A percentile compares a stretch with the other conserved stretches of the same genome.
phyloP scores from a whole-genome alignment of 1,140 invertebrate species.

The Aphelinus certus region DNA sequence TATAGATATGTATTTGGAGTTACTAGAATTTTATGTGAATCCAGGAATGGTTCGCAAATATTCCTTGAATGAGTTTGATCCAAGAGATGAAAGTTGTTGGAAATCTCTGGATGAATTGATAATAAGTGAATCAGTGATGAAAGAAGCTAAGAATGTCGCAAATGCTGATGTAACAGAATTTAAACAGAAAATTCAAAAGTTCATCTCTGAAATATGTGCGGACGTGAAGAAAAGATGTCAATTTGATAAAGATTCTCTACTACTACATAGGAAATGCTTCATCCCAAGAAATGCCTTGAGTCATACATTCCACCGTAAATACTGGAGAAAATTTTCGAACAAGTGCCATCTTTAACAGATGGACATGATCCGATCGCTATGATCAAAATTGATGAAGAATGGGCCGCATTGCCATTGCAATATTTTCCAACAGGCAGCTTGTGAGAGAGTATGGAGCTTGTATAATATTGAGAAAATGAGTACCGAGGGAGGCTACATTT shows the following conservation, averaged over 20 bases:
- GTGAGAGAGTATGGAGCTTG: constrained; percentile 21
- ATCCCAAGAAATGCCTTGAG: constrained; percentile 9
- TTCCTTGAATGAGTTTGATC: not conserved
- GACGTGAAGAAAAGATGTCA: constrained; percentile 21
- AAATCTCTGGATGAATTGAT: not conserved
- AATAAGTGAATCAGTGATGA: not conserved
- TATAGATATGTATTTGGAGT: constrained; percentile 13
- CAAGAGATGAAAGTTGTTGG: not conserved
- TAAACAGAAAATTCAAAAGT: constrained; percentile 46
- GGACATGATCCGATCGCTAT: not conserved
- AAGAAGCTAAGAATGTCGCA: not conserved
- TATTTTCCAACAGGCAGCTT: not conserved
- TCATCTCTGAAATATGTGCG: not conserved
- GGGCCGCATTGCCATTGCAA: constrained; percentile 7
- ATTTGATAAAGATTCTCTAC: constrained; percentile 1
- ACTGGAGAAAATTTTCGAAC: not conserved
- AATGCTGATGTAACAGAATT: constrained; percentile 37
- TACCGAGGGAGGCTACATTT: not conserved
- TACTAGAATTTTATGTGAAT: not conserved
- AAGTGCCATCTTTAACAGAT: not conserved
- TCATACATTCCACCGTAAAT: not conserved
- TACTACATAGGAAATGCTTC: not conserved
- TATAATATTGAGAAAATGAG: constrained; percentile 26
- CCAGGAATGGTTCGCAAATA: too few species aligned
- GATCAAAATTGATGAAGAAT: constrained; percentile 23